Percentiles rank a stretch among this genome's conserved stretches.
Evolutionary conservation across 2,113 vertebrate genomes (phyloP).

Genomic region (Syrrhaptes paradoxus): DNA sequence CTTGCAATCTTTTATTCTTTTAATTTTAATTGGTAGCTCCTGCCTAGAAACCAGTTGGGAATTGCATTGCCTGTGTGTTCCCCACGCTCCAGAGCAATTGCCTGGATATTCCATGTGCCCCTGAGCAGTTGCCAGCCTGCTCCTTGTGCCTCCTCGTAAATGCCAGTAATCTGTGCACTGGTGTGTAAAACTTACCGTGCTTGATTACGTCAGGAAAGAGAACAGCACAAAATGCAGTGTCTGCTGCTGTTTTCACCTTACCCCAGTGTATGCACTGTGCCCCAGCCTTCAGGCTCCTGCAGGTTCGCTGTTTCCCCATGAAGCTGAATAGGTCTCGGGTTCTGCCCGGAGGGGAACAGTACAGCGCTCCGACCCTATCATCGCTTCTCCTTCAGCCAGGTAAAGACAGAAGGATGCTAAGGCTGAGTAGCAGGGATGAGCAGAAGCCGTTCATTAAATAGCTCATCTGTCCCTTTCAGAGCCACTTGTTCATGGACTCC

Average conservation of each 20-base stretch:
- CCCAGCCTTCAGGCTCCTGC: not conserved
- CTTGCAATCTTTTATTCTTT: constrained; percentile 54
- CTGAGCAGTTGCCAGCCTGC: constrained; percentile 44
- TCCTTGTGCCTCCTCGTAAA: constrained; percentile 48
- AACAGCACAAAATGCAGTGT: not conserved
- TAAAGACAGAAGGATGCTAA: not conserved
- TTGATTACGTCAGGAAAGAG: constrained; percentile 14
- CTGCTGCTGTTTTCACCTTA: not conserved
- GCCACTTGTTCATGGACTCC: not conserved
- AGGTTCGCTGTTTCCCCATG: not conserved
- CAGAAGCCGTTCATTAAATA: not conserved
- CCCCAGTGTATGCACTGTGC: not conserved
- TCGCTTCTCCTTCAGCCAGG: not conserved
- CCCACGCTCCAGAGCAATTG: constrained; percentile 41
- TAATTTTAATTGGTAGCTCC: constrained; percentile 71
- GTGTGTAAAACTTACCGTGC: constrained; percentile 32
- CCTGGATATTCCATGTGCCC: constrained; percentile 23
- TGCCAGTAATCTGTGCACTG: constrained; percentile 37
- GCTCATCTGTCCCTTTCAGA: not conserved
- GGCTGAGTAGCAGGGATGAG: not conserved
- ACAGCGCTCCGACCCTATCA: not conserved
- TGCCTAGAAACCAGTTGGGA: constrained; percentile 66
- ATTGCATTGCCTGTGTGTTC: constrained; percentile 43
- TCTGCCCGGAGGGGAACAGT: not conserved
- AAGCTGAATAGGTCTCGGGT: not conserved